These are phyloP conservation scores for Spilarctia lutea DNA, from an alignment of 2,888 invertebrate species.

Conservation along the genomic window DNA sequence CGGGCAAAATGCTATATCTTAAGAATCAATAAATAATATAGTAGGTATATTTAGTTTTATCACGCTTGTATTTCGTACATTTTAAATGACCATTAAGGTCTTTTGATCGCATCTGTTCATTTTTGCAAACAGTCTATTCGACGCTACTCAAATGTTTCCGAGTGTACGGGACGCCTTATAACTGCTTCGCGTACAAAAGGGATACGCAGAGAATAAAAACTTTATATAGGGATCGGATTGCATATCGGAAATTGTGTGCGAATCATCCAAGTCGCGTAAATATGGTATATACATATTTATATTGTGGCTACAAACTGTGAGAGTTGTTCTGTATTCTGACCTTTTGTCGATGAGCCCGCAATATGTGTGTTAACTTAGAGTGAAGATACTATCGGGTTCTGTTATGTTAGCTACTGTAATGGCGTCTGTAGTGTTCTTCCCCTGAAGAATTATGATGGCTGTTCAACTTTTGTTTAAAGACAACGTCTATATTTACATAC, in stretches of 20 bases:
- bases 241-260: constrained; percentile 62
- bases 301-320: constrained; percentile 41
- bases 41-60: no score
- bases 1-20: not conserved
- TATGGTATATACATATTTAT: constrained; percentile 54
- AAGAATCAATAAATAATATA: no score
- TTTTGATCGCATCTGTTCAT: not conserved
- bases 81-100: no score
- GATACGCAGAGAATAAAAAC: constrained; percentile 66
- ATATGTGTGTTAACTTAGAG: constrained; percentile 17
- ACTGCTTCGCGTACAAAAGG: constrained; percentile 48
- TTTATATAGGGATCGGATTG: constrained; percentile 68
- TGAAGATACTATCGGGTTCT: not conserved
- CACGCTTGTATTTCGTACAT: not conserved
- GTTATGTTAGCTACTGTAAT: not conserved
- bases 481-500: no score
- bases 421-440: not conserved
- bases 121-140: not conserved
- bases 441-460: no score
- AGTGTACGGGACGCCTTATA: constrained; percentile 29
- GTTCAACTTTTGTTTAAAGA: no score
- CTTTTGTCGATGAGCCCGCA: constrained; percentile 42
- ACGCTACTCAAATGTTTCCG: not conserved
- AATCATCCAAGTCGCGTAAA: constrained; percentile 55
- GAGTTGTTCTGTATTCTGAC: constrained; percentile 48